phyloP scores from a whole-genome alignment of 2,888 invertebrate species.

The Lasioglossum morio region DNA sequence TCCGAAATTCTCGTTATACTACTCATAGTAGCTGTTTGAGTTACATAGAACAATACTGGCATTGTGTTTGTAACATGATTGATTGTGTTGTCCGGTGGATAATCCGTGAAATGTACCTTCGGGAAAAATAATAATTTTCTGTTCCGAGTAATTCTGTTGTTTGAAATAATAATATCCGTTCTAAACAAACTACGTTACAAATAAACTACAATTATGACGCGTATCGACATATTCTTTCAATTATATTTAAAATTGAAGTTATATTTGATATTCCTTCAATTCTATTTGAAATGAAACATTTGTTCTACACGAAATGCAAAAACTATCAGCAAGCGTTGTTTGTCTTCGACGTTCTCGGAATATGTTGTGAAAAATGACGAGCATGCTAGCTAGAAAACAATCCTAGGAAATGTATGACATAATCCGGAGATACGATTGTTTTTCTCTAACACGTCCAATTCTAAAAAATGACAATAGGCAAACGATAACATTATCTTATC shows the following conservation, averaged over 20 bases:
- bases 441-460: background rate
- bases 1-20: background rate
- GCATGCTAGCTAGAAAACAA: background rate
- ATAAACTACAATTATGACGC: no score
- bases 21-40: background rate
- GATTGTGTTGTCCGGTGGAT: background rate
- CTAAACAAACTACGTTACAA: no score
- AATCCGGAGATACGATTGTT: background rate
- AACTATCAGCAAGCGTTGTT: background rate
- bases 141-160: no score
- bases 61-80: background rate
- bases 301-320: background rate
- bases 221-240: no score
- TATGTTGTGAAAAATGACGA: background rate
- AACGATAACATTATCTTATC: background rate
- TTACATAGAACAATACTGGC: background rate
- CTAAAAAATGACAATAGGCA: background rate
- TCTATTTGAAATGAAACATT: background rate
- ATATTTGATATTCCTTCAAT: no score
- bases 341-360: background rate
- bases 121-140: no score
- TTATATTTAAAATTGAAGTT: background rate
- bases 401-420: background rate
- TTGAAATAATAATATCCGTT: no score
- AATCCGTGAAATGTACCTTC: no score